A percentile compares a stretch with the other conserved stretches of the same genome.
Evolutionary conservation across 2,113 vertebrate genomes (phyloP).

Genomic region (Oceanodroma tethys): DNA sequence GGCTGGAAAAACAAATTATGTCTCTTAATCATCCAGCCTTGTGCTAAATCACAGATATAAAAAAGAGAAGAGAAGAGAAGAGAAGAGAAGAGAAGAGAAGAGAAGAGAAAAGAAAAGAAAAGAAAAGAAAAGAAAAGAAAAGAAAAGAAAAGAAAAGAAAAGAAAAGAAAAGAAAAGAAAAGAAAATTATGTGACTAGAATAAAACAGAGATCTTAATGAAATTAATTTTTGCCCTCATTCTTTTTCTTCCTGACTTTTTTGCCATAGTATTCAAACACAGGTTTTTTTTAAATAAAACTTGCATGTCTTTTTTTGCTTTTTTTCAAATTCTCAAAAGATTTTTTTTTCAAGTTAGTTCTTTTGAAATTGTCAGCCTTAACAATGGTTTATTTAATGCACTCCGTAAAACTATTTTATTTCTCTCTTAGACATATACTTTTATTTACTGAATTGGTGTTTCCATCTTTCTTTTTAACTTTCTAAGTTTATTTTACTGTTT

Average conservation of each 20-base stretch:
- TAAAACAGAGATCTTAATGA: neutral
- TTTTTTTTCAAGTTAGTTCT: neutral
- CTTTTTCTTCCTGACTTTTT: neutral
- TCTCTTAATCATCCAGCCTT: neutral
- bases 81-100: no score
- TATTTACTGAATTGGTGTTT: neutral
- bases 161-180: neutral
- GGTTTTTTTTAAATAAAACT: neutral
- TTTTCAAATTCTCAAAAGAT: neutral
- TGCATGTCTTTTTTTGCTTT: rapidly evolving
- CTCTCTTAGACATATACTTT: neutral
- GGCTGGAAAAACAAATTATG: neutral
- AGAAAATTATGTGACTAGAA: neutral
- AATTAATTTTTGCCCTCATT: neutral
- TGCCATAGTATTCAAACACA: neutral
- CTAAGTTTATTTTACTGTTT: neutral
- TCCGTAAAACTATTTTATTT: neutral
- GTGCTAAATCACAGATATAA: neutral
- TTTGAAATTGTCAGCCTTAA: neutral
- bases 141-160: neutral
- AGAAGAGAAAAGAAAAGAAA: neutral
- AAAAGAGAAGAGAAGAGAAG: neutral
- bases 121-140: neutral
- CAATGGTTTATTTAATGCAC: neutral
- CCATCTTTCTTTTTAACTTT: slow-evolving; percentile 7